Percentiles rank a stretch among this genome's conserved stretches.
Conservation (phyloP, 1,140 invertebrate species). For the Ephestia elutella region DNA sequence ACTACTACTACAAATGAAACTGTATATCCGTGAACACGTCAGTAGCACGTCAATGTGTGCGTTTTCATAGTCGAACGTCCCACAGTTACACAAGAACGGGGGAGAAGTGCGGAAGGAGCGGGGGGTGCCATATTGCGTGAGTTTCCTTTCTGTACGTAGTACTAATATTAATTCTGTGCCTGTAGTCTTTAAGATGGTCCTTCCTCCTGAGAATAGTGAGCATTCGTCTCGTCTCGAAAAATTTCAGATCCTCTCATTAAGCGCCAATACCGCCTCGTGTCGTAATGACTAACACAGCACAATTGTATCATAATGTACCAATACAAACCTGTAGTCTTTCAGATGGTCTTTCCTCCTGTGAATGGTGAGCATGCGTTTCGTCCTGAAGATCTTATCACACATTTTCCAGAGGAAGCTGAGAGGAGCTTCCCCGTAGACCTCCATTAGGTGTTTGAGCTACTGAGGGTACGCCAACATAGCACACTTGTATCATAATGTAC, state of each 20-base stretch:
- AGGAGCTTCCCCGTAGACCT: conserved; percentile 69
- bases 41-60: too few relatives aligned
- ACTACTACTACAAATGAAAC: too few relatives aligned
- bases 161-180: conserved; percentile 28
- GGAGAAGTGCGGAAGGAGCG: too few relatives aligned
- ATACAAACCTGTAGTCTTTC: conserved; percentile 49
- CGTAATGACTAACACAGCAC: too few relatives aligned
- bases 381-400: conserved; percentile 69
- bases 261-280: too few relatives aligned
- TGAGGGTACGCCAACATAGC: conserved; percentile 39
- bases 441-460: conserved; percentile 53
- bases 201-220: conserved; percentile 58
- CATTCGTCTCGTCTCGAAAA: conserved; percentile 66
- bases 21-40: too few relatives aligned
- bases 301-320: not conserved
- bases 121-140: too few relatives aligned
- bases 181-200: conserved; percentile 57
- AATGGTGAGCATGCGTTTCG: conserved; percentile 65
- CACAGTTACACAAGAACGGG: too few relatives aligned
- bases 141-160: too few relatives aligned
- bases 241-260: conserved; percentile 66
- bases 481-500: not conserved
- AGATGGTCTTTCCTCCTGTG: conserved; percentile 55
- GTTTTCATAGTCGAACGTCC: too few relatives aligned
- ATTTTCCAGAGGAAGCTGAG: conserved; percentile 67